These are phyloP conservation scores for Adelges cooleyi DNA, from an alignment of 1,140 invertebrate species.

Conservation along the genomic window DNA sequence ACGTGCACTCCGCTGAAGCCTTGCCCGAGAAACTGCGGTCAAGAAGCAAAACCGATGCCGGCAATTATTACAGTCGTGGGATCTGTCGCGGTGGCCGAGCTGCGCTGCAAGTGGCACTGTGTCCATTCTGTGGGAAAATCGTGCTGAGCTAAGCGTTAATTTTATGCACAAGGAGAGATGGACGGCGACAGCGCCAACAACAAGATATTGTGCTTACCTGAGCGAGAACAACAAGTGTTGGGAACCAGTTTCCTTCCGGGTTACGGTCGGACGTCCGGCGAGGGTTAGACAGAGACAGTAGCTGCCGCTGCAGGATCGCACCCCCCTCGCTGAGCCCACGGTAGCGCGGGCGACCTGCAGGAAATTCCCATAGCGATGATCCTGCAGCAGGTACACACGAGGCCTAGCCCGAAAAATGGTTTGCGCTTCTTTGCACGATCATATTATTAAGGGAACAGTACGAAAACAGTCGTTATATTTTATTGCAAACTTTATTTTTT, in stretches of 20 bases:
- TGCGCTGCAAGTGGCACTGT: too few species aligned
- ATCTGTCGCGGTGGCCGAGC: too few species aligned
- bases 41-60: too few species aligned
- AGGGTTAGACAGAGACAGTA: not conserved
- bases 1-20: too few species aligned
- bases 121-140: slow-evolving; percentile 4
- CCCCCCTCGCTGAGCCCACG: not conserved
- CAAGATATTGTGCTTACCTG: not conserved
- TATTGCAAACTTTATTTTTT: not conserved
- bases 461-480: too few species aligned
- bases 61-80: too few species aligned
- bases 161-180: slow-evolving; percentile 10
- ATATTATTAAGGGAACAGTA: too few species aligned
- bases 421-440: too few species aligned
- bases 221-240: not conserved
- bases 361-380: slow-evolving; percentile 6
- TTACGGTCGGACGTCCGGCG: not conserved
- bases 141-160: not conserved
- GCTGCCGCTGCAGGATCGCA: not conserved
- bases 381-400: not conserved
- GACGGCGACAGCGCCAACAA: not conserved
- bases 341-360: slow-evolving; percentile 5
- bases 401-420: too few species aligned
- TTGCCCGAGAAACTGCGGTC: too few species aligned
- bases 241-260: not conserved